Conservation (phyloP, 1,140 invertebrate species). For the Drepana arcuata region DNA sequence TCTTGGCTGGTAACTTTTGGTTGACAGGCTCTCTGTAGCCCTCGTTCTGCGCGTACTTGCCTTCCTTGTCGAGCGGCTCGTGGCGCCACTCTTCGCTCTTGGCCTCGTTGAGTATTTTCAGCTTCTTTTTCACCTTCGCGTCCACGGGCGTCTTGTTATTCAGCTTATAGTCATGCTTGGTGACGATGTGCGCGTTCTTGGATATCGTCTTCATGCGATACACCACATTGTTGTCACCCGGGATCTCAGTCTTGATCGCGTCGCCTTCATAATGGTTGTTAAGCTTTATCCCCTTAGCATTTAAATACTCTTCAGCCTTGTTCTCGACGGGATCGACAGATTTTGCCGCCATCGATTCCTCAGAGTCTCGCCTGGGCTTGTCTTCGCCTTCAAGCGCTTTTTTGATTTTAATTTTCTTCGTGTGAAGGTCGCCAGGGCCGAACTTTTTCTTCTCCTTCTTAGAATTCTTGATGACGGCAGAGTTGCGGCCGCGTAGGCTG, state of each 20-base stretch:
- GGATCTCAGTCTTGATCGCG: slow-evolving; percentile 40
- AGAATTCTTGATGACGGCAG: slow-evolving; percentile 88
- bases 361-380: slow-evolving; percentile 49
- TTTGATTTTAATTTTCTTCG: slow-evolving; percentile 68
- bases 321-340: slow-evolving; percentile 47
- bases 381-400: slow-evolving; percentile 62
- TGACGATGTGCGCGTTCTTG: slow-evolving; percentile 66
- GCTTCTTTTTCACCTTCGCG: slow-evolving; percentile 58
- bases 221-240: slow-evolving; percentile 52
- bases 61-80: slow-evolving; percentile 56
- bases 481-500: slow-evolving; percentile 86
- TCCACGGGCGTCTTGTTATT: slow-evolving; percentile 51
- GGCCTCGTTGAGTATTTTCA: slow-evolving; percentile 40
- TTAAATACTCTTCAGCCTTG: slow-evolving; percentile 62
- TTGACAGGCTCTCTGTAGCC: slow-evolving; percentile 66
- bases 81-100: slow-evolving; percentile 52
- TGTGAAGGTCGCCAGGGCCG: slow-evolving; percentile 60
- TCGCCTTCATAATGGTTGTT: slow-evolving; percentile 52
- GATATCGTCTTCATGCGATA: slow-evolving; percentile 66
- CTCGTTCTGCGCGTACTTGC: slow-evolving; percentile 65
- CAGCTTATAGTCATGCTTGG: slow-evolving; percentile 60
- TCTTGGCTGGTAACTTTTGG: slow-evolving; percentile 51
- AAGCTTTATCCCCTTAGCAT: slow-evolving; percentile 53
- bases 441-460: slow-evolving; percentile 82
- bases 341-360: slow-evolving; percentile 41